Evolutionary conservation across 2,113 vertebrate genomes (phyloP), one percentile per base, ranked within the genome.

Genomic region (Gymnobelideus leadbeateri): DNA sequence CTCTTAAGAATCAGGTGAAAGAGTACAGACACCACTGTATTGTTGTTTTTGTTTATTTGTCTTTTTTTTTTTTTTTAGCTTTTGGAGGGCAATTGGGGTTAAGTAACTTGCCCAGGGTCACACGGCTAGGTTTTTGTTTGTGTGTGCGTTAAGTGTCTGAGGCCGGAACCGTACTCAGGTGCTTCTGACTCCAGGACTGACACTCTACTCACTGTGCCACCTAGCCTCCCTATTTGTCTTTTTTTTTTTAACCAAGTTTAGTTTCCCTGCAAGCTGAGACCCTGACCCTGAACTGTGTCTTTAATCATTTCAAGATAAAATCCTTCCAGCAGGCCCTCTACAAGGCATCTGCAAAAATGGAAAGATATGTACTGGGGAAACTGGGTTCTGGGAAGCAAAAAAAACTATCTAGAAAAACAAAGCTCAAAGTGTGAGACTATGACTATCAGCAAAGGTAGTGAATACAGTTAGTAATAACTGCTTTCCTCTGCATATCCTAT

Each of bases 281-380:
- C 28, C 26, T n/a, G 12, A 77, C 14, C 31, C 37, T 77, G 31
- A 77, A 31, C 25, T 57, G 25, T 57, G 25, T 3, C 3, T 37
- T 77, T 77, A 77, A n/a, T 77, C 61, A n/a, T 77, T 77, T 77
- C 61, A n/a, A 77, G 31, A n/a, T 77, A n/a, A 77, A 77, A n/a
- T 77, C 61, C 37, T 77, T 14, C 61, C 61, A n/a, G 37, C 14
- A 77, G 61, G 61, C 1, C 37, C 16, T n/a, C 26, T 68, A 37
- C 28, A 61, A 61, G 28, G 57, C 10, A 61, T 61, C 3, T 77
- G 2, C 31, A 6, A 77, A 77, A 77, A 77, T 2, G 14, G 61
- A 77, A 77, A 77, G 37, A 77, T 19, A n/a, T 4, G 12, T 77
- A 10, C 28, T 77, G 61, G 37, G 31, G 37, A 16, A 77, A 16